These are phyloP conservation scores for Acrobasis suavella DNA, from an alignment of 2,888 invertebrate species.

Conservation along the genomic window DNA sequence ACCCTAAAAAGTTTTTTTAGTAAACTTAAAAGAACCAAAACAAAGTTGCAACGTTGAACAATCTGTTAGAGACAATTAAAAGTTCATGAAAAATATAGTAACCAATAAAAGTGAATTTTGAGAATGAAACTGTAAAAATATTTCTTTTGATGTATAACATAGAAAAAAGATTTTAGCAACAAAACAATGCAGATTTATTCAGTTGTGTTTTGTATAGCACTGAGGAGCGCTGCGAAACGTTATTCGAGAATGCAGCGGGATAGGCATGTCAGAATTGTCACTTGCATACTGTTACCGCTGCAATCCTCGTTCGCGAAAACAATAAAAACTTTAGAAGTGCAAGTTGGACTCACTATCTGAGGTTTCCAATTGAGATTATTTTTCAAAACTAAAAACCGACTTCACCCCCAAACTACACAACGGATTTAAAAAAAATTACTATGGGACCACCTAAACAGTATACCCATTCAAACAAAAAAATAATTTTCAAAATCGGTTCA, in stretches of 20 bases:
- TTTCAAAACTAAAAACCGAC: too few species aligned
- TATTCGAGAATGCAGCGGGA: constrained; percentile 8
- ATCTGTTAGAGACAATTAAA: background rate
- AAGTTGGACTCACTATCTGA: background rate
- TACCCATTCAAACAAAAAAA: too few species aligned
- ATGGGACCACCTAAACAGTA: too few species aligned
- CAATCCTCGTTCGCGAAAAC: constrained; percentile 10
- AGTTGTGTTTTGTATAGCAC: constrained; percentile 15
- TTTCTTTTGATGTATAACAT: background rate
- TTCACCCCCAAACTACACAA: too few species aligned
- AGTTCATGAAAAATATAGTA: background rate
- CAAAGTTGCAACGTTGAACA: background rate
- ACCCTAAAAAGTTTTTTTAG: too few species aligned
- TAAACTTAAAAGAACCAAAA: background rate
- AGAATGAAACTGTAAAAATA: constrained; percentile 16
- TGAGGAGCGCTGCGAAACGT: background rate
- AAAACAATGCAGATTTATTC: constrained; percentile 9
- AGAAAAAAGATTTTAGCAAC: constrained; percentile 7
- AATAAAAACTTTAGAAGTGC: constrained; percentile 8
- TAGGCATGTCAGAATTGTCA: constrained; percentile 21
- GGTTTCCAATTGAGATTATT: background rate
- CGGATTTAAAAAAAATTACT: too few species aligned
- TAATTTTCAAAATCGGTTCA: too few species aligned
- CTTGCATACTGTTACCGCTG: constrained; percentile 19
- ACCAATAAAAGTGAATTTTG: constrained; percentile 5